These are phyloP conservation scores for Sceloporus undulatus DNA, from an alignment of 2,113 vertebrate genomes.

Conservation along the genomic window DNA sequence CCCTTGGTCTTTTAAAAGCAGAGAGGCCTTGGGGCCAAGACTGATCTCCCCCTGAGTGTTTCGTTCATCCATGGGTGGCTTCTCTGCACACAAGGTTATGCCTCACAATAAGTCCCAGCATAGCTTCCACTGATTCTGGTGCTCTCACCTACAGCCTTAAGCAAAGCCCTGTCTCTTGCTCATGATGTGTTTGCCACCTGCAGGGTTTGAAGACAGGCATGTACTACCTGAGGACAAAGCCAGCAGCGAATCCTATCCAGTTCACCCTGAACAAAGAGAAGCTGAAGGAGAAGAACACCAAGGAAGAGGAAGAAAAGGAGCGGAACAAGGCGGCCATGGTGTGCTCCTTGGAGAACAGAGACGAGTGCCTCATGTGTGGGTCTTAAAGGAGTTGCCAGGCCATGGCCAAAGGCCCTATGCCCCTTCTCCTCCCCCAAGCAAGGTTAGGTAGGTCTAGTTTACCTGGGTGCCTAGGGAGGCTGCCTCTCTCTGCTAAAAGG, in stretches of 20 bases:
- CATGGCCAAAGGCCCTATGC: not conserved
- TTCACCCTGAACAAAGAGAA: conserved; percentile 98
- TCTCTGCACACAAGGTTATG: accelerated
- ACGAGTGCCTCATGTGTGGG: conserved; percentile 95
- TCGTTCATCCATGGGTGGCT: not conserved
- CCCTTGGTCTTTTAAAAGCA: too few relatives aligned
- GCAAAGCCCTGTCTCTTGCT: accelerated
- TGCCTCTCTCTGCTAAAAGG: not conserved
- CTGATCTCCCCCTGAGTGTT: too few relatives aligned
- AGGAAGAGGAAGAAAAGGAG: conserved; percentile 82
- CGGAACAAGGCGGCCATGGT: conserved; percentile 94
- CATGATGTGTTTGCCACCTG: accelerated
- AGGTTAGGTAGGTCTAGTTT: not conserved
- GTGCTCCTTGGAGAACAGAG: conserved; percentile 93
- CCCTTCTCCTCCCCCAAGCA: not conserved
- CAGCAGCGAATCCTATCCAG: conserved; percentile 96
- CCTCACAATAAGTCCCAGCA: not conserved
- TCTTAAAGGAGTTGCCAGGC: conserved; percentile 77
- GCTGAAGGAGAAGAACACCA: conserved; percentile 78
- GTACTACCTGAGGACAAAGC: conserved; percentile 96
- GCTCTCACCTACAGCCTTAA: not conserved
- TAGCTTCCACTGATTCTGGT: not conserved
- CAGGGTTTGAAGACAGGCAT: conserved; percentile 98
- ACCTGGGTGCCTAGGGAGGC: conserved; percentile 16
- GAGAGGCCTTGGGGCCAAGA: too few relatives aligned